These are phyloP conservation scores for Liparis tanakae DNA, from an alignment of 2,797 vertebrate species.

Conservation along the genomic window DNA sequence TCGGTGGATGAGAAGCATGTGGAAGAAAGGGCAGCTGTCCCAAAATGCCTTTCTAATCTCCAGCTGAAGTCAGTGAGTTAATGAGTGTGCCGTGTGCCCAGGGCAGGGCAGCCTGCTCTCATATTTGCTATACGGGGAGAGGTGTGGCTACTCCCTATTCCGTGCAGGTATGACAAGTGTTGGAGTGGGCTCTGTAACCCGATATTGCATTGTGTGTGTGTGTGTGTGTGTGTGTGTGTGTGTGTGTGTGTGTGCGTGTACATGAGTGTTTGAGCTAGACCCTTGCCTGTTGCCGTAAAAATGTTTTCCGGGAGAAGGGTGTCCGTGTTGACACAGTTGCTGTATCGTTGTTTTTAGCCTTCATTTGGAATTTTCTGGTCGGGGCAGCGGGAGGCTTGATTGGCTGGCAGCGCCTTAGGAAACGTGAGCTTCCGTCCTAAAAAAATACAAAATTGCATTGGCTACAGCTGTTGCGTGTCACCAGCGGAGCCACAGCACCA, in stretches of 20 bases:
- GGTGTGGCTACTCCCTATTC: slow-evolving; percentile 68
- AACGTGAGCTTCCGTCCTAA: slow-evolving; percentile 79
- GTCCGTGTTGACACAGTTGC: slow-evolving; percentile 89
- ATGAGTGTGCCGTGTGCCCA: slow-evolving; percentile 70
- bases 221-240: slow-evolving; percentile 30
- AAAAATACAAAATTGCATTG: slow-evolving; percentile 49
- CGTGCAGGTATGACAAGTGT: slow-evolving; percentile 82
- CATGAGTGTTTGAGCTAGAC: slow-evolving; percentile 51
- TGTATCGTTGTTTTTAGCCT: slow-evolving; percentile 86
- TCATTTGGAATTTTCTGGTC: slow-evolving; percentile 81
- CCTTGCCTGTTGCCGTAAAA: slow-evolving; percentile 68
- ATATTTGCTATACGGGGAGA: slow-evolving; percentile 58
- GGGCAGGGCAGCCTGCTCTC: slow-evolving; percentile 64
- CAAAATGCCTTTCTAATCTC: slow-evolving; percentile 77
- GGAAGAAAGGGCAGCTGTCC: slow-evolving; percentile 73
- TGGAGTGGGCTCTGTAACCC: slow-evolving; percentile 65
- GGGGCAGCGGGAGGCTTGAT: slow-evolving; percentile 43
- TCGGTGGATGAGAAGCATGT: slow-evolving; percentile 57
- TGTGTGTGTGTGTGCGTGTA: slow-evolving; percentile 32
- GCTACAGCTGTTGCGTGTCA: slow-evolving; percentile 86
- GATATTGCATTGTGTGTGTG: slow-evolving; percentile 68
- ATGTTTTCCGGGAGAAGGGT: slow-evolving; percentile 74
- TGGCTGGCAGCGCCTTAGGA: slow-evolving; percentile 75
- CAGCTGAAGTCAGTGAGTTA: slow-evolving; percentile 69
- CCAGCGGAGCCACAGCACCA: slow-evolving; percentile 61